Conservation (phyloP, 2,113 vertebrate genomes). For the Oncorhynchus clarkii region DNA sequence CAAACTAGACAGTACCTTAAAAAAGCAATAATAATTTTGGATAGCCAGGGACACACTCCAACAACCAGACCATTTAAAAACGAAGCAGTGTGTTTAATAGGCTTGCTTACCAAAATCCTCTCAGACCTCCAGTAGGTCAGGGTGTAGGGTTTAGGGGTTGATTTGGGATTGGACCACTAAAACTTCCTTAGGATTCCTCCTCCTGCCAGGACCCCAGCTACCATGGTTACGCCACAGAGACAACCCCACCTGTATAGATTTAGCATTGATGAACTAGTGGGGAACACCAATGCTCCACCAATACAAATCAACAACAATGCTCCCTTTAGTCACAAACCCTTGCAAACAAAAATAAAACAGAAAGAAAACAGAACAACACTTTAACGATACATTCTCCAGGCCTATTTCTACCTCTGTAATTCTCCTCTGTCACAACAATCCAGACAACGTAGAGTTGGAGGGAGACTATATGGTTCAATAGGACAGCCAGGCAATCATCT, state of each 20-base stretch:
- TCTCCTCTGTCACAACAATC: conserved; percentile 36
- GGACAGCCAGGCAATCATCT: conserved; percentile 27
- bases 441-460: not conserved
- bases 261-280: not conserved
- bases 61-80: too few species aligned
- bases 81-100: too few species aligned
- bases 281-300: not conserved
- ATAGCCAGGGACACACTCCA: too few species aligned
- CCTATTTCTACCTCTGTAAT: conserved; percentile 36
- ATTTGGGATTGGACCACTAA: too few species aligned
- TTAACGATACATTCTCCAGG: conserved; percentile 17
- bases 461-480: conserved; percentile 28
- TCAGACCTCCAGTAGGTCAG: too few species aligned
- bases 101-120: too few species aligned
- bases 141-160: too few species aligned
- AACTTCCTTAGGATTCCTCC: not conserved
- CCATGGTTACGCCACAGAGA: not conserved
- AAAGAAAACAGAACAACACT: not conserved
- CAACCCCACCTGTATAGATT: not conserved
- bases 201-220: not conserved
- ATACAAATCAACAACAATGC: not conserved
- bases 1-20: too few species aligned
- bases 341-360: not conserved
- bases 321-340: not conserved
- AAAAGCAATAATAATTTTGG: too few species aligned